Conservation (phyloP, 2,888 invertebrate species). For the Microdon myrmicae region DNA sequence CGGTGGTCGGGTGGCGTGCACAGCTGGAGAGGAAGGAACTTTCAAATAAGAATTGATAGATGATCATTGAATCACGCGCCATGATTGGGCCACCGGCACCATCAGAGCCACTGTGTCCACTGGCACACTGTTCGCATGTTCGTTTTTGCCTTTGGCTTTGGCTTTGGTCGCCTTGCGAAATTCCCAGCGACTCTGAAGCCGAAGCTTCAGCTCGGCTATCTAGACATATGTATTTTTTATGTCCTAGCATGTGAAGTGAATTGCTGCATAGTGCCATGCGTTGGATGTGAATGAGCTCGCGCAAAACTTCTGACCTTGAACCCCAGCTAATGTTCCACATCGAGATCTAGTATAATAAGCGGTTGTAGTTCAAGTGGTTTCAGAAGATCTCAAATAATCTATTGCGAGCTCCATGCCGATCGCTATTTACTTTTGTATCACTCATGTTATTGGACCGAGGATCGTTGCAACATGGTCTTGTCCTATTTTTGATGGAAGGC, state of each 20-base stretch:
- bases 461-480: too few relatives aligned
- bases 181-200: too few relatives aligned
- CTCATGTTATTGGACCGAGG: too few relatives aligned
- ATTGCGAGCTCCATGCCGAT: too few relatives aligned
- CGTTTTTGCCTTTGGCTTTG: slow-evolving; percentile 12
- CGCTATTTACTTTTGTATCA: too few relatives aligned
- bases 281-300: slow-evolving; percentile 14
- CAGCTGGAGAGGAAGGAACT: slow-evolving; percentile 3
- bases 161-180: slow-evolving; percentile 37
- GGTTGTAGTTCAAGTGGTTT: too few relatives aligned
- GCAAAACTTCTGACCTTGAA: slow-evolving; percentile 50
- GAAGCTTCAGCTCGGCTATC: too few relatives aligned
- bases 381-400: too few relatives aligned
- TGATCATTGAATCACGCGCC: slow-evolving; percentile 38
- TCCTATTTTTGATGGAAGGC: too few relatives aligned
- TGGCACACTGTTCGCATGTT: slow-evolving; percentile 8
- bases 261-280: slow-evolving; percentile 4
- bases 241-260: too few relatives aligned
- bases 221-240: too few relatives aligned
- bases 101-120: not conserved
- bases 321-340: slow-evolving; percentile 51
- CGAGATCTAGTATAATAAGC: slow-evolving; percentile 45
- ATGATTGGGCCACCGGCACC: slow-evolving; percentile 2
- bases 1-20: not conserved
- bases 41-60: slow-evolving; percentile 40